Evolutionary conservation across 2,113 vertebrate genomes (phyloP).

Genomic region (Phalacrocorax aristotelis): DNA sequence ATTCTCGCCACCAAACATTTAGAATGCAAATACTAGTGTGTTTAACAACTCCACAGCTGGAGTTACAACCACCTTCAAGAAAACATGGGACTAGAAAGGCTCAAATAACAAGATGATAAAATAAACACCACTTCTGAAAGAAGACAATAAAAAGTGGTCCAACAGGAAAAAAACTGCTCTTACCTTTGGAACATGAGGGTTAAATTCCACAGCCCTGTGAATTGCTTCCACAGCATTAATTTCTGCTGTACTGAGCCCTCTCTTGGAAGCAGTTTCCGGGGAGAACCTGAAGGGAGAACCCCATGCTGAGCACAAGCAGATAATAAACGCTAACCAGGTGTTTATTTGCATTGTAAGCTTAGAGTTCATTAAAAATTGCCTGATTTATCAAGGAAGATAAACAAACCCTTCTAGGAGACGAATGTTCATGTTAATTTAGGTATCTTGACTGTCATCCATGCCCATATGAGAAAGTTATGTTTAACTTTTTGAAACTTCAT

Average conservation of each 20-base stretch:
- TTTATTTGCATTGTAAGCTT: not conserved
- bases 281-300: conserved; percentile 85
- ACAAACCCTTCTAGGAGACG: not conserved
- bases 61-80: not conserved
- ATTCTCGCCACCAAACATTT: not conserved
- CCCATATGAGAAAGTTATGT: not conserved
- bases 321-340: not conserved
- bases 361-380: not conserved
- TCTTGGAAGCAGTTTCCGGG: conserved; percentile 93
- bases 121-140: not conserved
- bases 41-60: not conserved
- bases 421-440: not conserved
- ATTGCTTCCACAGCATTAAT: conserved; percentile 99
- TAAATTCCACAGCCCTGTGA: conserved; percentile 99
- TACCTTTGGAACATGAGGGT: conserved; percentile 99
- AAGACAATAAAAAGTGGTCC: not conserved
- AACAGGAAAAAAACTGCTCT: conserved; percentile 16
- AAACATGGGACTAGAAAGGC: not conserved
- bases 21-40: not conserved
- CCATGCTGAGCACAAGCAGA: not conserved
- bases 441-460: not conserved
- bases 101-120: not conserved
- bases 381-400: not conserved
- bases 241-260: conserved; percentile 97
- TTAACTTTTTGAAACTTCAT: not conserved